Conservation (phyloP, 2,888 invertebrate species). For the Desoria tigrina region DNA sequence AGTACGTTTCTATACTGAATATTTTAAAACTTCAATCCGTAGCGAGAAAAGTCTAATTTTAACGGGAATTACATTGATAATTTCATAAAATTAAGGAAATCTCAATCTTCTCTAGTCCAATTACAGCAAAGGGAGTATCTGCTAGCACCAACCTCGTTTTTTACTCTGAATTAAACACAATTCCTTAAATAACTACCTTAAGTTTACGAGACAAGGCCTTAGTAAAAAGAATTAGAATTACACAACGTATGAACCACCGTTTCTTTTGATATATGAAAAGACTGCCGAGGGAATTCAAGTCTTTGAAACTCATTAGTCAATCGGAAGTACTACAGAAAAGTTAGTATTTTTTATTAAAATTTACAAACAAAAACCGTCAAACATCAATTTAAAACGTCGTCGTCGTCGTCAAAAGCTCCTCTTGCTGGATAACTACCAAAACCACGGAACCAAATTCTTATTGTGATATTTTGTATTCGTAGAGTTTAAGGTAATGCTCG, state of each 20-base stretch:
- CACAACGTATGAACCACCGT: too few species aligned
- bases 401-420: neutral
- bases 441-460: constrained; percentile 53
- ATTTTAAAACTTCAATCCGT: too few species aligned
- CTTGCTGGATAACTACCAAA: constrained; percentile 39
- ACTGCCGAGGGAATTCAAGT: neutral
- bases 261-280: too few species aligned
- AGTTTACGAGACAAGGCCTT: constrained; percentile 3
- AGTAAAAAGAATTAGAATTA: neutral
- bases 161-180: neutral
- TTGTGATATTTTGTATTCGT: constrained; percentile 53
- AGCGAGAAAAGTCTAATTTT: too few species aligned
- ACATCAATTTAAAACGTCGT: neutral
- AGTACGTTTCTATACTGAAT: too few species aligned
- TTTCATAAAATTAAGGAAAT: too few species aligned
- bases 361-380: neutral
- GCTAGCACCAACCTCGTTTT: too few species aligned
- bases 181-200: neutral
- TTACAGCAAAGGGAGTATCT: neutral
- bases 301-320: neutral
- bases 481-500: constrained; percentile 39
- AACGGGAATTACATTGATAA: too few species aligned
- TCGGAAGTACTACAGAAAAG: neutral
- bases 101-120: constrained; percentile 11
- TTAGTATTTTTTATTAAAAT: neutral